These are phyloP conservation scores for Rhadinocentrus ornatus DNA, from an alignment of 2,797 vertebrate species.

Conservation along the genomic window DNA sequence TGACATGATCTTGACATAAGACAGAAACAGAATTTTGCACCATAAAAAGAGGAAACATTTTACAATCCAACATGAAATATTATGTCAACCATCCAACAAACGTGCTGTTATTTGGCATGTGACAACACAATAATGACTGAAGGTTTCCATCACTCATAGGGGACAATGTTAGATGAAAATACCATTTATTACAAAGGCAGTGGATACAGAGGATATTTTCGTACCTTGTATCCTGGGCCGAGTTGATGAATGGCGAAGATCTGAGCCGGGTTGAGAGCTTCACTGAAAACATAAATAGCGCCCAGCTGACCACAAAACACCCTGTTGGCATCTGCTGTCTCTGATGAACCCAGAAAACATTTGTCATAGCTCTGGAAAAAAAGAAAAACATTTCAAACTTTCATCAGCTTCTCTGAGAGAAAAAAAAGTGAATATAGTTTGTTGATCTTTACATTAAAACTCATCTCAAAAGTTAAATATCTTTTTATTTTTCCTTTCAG, in stretches of 20 bases:
- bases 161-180: neutral
- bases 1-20: too few relatives aligned
- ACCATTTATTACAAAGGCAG: slow-evolving; percentile 10
- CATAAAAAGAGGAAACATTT: neutral
- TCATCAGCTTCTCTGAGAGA: neutral
- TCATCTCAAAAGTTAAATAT: neutral
- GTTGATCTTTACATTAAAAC: slow-evolving; percentile 5
- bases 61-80: neutral
- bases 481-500: slow-evolving; percentile 10
- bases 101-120: neutral
- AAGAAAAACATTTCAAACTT: neutral
- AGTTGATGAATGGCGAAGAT: slow-evolving; percentile 99
- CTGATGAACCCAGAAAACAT: slow-evolving; percentile 98
- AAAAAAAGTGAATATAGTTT: neutral
- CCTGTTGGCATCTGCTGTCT: slow-evolving; percentile 97
- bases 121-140: neutral
- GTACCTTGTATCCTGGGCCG: slow-evolving; percentile 98
- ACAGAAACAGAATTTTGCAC: neutral
- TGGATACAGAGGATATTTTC: slow-evolving; percentile 1
- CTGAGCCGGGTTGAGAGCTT: slow-evolving; percentile 97
- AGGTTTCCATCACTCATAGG: neutral
- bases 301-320: slow-evolving; percentile 98
- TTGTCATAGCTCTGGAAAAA: slow-evolving; percentile 94
- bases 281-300: slow-evolving; percentile 96
- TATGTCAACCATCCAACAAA: neutral